Conservation (phyloP, 2,797 vertebrate species). For the Agapornis canus region DNA sequence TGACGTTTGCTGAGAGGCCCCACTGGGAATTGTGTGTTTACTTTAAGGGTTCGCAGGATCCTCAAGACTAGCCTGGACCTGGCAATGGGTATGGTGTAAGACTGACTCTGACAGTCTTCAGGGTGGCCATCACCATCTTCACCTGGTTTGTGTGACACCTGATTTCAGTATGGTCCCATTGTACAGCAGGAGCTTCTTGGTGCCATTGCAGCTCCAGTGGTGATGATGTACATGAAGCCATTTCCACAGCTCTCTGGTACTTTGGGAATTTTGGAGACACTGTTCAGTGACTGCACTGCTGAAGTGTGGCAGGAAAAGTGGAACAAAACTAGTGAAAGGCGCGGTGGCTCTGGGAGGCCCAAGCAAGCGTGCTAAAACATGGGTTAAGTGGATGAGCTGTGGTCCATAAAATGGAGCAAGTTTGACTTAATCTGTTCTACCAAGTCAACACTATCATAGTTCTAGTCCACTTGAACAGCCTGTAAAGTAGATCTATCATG, state of each 20-base stretch:
- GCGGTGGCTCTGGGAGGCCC: background rate
- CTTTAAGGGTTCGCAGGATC: background rate
- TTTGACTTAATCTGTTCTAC: background rate
- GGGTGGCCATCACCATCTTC: accelerated
- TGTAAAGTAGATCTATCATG: background rate
- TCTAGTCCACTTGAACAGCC: background rate
- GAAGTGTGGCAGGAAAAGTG: background rate
- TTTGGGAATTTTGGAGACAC: background rate
- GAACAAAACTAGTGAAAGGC: accelerated
- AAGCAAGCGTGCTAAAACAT: background rate
- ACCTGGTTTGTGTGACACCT: background rate
- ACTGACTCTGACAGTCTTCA: accelerated
- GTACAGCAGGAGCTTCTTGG: background rate
- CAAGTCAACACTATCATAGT: background rate
- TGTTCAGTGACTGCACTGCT: background rate
- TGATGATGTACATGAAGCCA: background rate
- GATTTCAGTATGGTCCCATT: background rate
- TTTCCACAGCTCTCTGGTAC: background rate
- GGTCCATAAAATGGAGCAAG: background rate
- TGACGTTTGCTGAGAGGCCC: background rate
- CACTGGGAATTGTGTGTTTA: background rate
- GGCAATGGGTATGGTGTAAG: background rate
- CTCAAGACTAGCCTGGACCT: background rate
- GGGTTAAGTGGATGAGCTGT: background rate
- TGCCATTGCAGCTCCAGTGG: background rate